Evolutionary conservation across 2,888 invertebrate genomes (phyloP), one percentile per base, ranked within the genome.

Genomic region (Capitulum mitella): DNA sequence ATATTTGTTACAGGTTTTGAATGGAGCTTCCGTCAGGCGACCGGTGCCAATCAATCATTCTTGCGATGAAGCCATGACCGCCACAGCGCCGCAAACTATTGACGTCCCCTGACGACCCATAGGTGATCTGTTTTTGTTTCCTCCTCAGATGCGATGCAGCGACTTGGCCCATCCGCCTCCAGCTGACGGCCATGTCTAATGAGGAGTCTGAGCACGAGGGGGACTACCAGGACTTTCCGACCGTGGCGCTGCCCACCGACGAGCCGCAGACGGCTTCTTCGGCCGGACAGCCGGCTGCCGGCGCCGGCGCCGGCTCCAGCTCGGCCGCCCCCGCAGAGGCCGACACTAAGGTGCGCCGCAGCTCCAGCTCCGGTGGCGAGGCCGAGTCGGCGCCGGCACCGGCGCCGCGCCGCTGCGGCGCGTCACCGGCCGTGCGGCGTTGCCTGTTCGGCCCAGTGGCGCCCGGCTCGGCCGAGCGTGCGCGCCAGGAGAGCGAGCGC

Each of bases 131-230:
- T n/a, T n/a, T n/a, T n/a, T n/a, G n/a, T n/a, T n/a, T n/a, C n/a
- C n/a, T n/a, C n/a, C n/a, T n/a, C n/a, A 75, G 40, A 75, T 75
- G 29, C 77, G n/a, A 40, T 46, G 77, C 5, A n/a, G n/a, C n/a
- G n/a, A n/a, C n/a, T n/a, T n/a, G n/a, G n/a, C 43, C 6, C 12
- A 8, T 26, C 43, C 12, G 8, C 26, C 3, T 37, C 32, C 10
- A 16, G 46, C 19, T 29, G 46, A n/a, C 32, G 14, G 43, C 64
- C n/a, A 40, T 43, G 70, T 43, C 29, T 22, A 26, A 22, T 46
- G 37, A 46, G 51, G 79, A 34, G 29, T 16, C 16, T 14, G 61
- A 14, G 32, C 32, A 26, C 26, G 34, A 22, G 14, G 64, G 2
- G n/a, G 43, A 43, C 5, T 5, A 43, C 16, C 26, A 26, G n/a